These are phyloP conservation scores for Vultur gryphus DNA, from an alignment of 2,797 vertebrate genomes.

Conservation along the genomic window DNA sequence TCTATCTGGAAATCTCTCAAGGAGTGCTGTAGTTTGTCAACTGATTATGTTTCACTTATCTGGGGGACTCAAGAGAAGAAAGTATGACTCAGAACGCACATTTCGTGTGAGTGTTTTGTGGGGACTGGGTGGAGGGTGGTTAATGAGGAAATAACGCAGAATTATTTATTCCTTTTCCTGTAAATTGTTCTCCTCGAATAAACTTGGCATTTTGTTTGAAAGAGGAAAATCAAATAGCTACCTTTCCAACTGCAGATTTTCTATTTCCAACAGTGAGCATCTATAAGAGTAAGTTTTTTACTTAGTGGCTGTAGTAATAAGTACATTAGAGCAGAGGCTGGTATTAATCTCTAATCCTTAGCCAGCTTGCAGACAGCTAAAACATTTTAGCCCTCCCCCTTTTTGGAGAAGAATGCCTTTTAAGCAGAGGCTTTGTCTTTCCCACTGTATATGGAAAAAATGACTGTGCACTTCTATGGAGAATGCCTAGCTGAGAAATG, in stretches of 20 bases:
- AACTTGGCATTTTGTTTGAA: neutral
- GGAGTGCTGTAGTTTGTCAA: neutral
- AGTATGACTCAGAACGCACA: neutral
- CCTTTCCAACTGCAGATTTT: neutral
- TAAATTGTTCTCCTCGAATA: neutral
- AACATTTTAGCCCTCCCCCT: neutral
- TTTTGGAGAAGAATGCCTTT: conserved; percentile 67
- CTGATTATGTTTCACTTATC: neutral
- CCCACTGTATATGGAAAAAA: conserved; percentile 80
- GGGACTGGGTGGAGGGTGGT: neutral
- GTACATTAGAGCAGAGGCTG: neutral
- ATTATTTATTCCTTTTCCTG: neutral
- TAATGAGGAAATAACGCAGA: neutral
- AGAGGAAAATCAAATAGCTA: neutral
- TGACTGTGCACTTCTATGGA: conserved; percentile 66
- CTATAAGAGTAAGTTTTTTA: neutral
- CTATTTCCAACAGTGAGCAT: neutral
- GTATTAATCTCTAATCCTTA: neutral
- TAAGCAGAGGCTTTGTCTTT: conserved; percentile 76
- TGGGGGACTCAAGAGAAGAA: neutral
- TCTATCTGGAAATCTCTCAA: neutral
- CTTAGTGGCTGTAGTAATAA: neutral
- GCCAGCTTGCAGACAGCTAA: neutral
- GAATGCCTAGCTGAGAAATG: conserved; percentile 72
- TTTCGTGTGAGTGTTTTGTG: neutral